Percentiles rank a stretch among this genome's conserved stretches.
Evolutionary conservation across 2,113 vertebrate species (phyloP).

Genomic region (Prinia subflava): DNA sequence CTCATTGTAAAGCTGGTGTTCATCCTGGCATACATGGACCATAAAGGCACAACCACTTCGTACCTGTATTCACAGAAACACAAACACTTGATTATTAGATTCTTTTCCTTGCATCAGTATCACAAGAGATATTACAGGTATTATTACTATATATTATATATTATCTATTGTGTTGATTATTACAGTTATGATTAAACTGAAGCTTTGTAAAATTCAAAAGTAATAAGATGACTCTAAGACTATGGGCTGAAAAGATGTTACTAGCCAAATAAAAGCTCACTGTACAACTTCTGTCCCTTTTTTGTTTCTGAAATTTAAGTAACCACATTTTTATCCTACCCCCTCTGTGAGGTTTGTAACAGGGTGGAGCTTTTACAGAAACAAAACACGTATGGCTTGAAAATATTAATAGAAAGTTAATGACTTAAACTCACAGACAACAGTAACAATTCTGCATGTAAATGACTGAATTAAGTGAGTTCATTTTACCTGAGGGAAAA

Average conservation of each 20-base stretch:
- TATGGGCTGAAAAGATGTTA: not conserved
- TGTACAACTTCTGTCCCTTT: not conserved
- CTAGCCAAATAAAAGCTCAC: not conserved
- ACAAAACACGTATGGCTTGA: not conserved
- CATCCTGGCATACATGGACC: slow-evolving; percentile 98
- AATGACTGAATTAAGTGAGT: not conserved
- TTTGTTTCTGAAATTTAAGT: not conserved
- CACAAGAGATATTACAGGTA: not conserved
- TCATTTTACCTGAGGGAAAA: not conserved
- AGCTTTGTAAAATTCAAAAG: not conserved
- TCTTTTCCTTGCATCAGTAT: not conserved
- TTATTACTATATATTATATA: not conserved
- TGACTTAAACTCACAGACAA: not conserved
- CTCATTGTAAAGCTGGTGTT: slow-evolving; percentile 94
- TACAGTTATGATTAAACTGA: not conserved
- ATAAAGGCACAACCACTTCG: slow-evolving; percentile 98
- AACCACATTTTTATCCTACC: not conserved
- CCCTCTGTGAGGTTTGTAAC: not conserved
- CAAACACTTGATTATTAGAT: not conserved
- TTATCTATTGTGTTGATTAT: not conserved
- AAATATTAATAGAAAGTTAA: not conserved
- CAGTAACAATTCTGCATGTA: not conserved
- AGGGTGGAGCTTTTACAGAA: not conserved
- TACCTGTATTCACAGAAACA: slow-evolving; percentile 76
- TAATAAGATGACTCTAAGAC: not conserved